phyloP scores from a whole-genome alignment of 2,797 vertebrate genomes.

The Pyrocephalus nanus region DNA sequence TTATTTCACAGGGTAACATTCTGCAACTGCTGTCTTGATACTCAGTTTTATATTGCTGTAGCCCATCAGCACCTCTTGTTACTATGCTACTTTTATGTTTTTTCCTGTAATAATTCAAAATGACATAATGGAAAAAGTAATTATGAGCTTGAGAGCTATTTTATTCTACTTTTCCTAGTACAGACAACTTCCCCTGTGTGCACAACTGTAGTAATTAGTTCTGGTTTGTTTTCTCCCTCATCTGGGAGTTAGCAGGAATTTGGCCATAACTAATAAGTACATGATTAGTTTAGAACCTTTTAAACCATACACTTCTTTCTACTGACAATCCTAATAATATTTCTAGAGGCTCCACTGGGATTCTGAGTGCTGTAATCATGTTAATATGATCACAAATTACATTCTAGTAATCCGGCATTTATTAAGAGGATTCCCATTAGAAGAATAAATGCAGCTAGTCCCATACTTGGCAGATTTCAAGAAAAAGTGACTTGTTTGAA shows the following conservation, averaged over 20 bases:
- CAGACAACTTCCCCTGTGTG: neutral
- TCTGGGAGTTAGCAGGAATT: slow-evolving; percentile 22
- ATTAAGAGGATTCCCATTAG: slow-evolving; percentile 36
- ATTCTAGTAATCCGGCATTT: slow-evolving; percentile 43
- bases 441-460: neutral
- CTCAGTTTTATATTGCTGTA: neutral
- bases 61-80: neutral
- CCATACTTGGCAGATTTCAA: neutral
- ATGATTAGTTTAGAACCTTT: slow-evolving; percentile 59
- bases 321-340: slow-evolving; percentile 40
- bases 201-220: slow-evolving; percentile 37
- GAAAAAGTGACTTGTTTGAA: neutral
- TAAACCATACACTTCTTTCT: slow-evolving; percentile 31
- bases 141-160: slow-evolving; percentile 15
- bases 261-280: slow-evolving; percentile 53
- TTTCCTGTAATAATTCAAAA: slow-evolving; percentile 5
- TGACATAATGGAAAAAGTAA: slow-evolving; percentile 31
- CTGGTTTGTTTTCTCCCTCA: slow-evolving; percentile 8
- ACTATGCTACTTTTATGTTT: neutral
- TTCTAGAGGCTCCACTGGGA: slow-evolving; percentile 21
- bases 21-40: neutral
- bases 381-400: slow-evolving; percentile 56
- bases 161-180: neutral
- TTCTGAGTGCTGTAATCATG: slow-evolving; percentile 41
- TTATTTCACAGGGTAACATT: neutral